Evolutionary conservation across 2,797 vertebrate species (phyloP), one percentile per base, ranked within the genome.

Genomic region (Neoniphon sammara): DNA sequence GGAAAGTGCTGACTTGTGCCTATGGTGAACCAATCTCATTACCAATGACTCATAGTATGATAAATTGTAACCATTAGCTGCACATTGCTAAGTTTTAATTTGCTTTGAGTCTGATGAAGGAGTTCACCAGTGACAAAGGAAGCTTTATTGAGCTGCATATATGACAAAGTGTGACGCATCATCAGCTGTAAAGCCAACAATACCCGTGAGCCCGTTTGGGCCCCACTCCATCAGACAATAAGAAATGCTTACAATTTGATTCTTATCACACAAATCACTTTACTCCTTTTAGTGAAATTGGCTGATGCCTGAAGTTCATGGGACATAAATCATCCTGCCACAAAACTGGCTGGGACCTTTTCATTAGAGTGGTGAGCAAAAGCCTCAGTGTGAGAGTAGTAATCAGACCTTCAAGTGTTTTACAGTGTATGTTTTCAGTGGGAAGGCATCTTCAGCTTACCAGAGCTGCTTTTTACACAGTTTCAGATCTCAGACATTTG

Each of bases 251-350:
- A 81, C 42, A 46, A 59, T 80, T 65, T 53, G 62, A 60, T 21
- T 75, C 47, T 67, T 52, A n/a, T 69, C 27, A 63, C 46, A 47
- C 21, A 27, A 17, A 54, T 47, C 23, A 44, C 20, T 36, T 23
- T 15, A 7, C n/a, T 59, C 20, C 25, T 62, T 57, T 58, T 69
- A 15, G 21, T 27, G 21, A 44, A 61, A 44, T 17, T 64, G 52
- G 21, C 62, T 49, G 14, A 0, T 56, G 23, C 57, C 61, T 77
- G 44, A 80, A 72, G 53, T 34, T 23, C 70, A 47, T 18, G 62
- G 23, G 53, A 67, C 58, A 86, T 88, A 62, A 80, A 86, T 89
- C 80, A 81, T 55, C 25, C 30, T 69, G 50, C 72, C 58, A 71
- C 30, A 65, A 49, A 71, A 55, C 36, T 61, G 52, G 31, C n/a